Conservation (phyloP, 2,113 vertebrate species). For the Perca flavescens region DNA sequence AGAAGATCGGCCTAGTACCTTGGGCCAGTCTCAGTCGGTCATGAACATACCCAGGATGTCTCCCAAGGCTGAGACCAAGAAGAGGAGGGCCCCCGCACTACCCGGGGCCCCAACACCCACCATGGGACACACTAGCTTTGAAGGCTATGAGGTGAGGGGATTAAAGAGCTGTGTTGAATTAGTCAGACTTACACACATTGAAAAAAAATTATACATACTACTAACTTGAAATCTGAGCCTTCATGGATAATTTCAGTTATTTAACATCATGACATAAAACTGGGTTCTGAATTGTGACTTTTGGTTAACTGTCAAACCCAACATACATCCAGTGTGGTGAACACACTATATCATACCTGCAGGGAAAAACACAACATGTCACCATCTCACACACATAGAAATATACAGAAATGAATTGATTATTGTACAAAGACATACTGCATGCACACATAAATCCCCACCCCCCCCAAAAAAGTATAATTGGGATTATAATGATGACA, state of each 20-base stretch:
- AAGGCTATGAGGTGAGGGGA: slow-evolving; percentile 76
- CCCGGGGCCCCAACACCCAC: slow-evolving; percentile 70
- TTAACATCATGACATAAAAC: neutral
- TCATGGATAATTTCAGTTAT: too few relatives aligned
- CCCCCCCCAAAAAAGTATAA: neutral
- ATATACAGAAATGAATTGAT: neutral
- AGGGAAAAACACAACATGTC: neutral
- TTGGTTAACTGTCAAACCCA: neutral
- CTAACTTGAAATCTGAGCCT: neutral
- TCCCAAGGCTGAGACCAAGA: slow-evolving; percentile 86
- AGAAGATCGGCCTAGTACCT: slow-evolving; percentile 81
- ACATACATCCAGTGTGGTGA: neutral
- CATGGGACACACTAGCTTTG: slow-evolving; percentile 45
- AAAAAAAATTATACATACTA: neutral
- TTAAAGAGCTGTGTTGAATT: neutral
- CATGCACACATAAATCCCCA: neutral
- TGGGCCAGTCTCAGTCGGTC: slow-evolving; percentile 90
- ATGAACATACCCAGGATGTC: slow-evolving; percentile 88
- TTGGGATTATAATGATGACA: neutral
- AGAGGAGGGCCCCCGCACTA: slow-evolving; percentile 90
- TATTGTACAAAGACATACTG: neutral
- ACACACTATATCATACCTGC: neutral
- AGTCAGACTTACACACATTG: neutral
- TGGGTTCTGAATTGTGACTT: neutral
- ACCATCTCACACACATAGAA: neutral